These are phyloP conservation scores for Liasis olivaceus DNA, from an alignment of 2,797 vertebrate species.

Conservation along the genomic window DNA sequence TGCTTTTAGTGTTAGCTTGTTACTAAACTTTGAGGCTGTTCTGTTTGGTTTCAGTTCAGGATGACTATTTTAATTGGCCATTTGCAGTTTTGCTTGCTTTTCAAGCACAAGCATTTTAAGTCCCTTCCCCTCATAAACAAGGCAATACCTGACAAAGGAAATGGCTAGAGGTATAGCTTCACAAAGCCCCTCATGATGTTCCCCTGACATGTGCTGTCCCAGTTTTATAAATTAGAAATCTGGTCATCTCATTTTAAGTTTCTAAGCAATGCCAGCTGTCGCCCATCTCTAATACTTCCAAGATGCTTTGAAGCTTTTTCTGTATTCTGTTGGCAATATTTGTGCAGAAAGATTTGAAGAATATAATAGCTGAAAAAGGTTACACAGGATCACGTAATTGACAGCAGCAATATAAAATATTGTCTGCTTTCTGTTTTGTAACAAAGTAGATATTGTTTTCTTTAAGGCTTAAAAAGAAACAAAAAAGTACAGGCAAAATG, in stretches of 20 bases:
- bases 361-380: slow-evolving; percentile 55
- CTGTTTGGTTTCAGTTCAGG: slow-evolving; percentile 1
- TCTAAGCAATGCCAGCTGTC: slow-evolving; percentile 48
- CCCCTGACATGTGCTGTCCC: slow-evolving; percentile 40
- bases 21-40: slow-evolving; percentile 17
- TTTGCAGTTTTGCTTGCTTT: not conserved
- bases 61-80: slow-evolving; percentile 8
- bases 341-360: slow-evolving; percentile 51
- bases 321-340: slow-evolving; percentile 49
- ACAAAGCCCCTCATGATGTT: slow-evolving; percentile 24
- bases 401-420: slow-evolving; percentile 56
- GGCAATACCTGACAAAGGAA: slow-evolving; percentile 26
- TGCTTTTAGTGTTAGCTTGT: not conserved
- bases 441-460: slow-evolving; percentile 53
- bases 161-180: slow-evolving; percentile 21
- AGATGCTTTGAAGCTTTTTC: slow-evolving; percentile 60
- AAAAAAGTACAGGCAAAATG: slow-evolving; percentile 50
- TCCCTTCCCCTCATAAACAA: slow-evolving; percentile 42
- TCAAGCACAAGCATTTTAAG: slow-evolving; percentile 23
- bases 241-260: slow-evolving; percentile 36
- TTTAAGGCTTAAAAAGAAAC: slow-evolving; percentile 50
- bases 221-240: slow-evolving; percentile 61
- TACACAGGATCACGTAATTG: slow-evolving; percentile 42
- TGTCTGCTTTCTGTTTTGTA: slow-evolving; percentile 49
- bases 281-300: slow-evolving; percentile 30